Evolutionary conservation across 1,140 invertebrate species (phyloP).

Genomic region (Mylabris phalerata): DNA sequence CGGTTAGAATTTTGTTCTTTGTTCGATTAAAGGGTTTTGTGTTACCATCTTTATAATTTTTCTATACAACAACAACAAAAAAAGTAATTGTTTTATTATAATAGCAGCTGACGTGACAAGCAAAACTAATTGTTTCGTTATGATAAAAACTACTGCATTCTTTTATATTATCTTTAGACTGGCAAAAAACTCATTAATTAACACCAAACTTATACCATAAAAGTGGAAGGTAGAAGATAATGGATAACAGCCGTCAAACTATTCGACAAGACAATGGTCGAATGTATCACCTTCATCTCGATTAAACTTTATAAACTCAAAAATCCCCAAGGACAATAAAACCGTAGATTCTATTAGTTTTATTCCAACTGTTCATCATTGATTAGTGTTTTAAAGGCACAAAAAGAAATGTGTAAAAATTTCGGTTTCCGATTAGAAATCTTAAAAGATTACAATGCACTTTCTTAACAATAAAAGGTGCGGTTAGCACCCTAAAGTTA

Average conservation of each 20-base stretch:
- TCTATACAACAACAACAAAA: too few species aligned
- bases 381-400: too few species aligned
- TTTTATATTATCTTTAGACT: conserved; percentile 8
- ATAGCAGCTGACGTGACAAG: conserved; percentile 14
- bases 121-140: conserved; percentile 17
- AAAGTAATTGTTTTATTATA: conserved; percentile 1
- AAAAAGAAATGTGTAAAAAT: too few species aligned
- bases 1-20: too few species aligned
- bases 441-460: too few species aligned
- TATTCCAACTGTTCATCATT: not conserved
- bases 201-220: not conserved
- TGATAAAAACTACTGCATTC: conserved; percentile 14
- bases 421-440: too few species aligned
- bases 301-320: conserved; percentile 4
- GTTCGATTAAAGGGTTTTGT: too few species aligned
- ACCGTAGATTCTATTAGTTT: conserved; percentile 7
- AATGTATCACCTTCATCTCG: conserved; percentile 5
- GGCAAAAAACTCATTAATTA: conserved; percentile 16
- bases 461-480: too few species aligned
- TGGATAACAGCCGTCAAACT: conserved; percentile 2
- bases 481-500: too few species aligned
- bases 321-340: conserved; percentile 7
- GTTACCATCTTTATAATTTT: too few species aligned
- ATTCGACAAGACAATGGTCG: conserved; percentile 4
- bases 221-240: conserved; percentile 2